phyloP scores from a whole-genome alignment of 2,113 vertebrate species.

The Fulmarus glacialis region DNA sequence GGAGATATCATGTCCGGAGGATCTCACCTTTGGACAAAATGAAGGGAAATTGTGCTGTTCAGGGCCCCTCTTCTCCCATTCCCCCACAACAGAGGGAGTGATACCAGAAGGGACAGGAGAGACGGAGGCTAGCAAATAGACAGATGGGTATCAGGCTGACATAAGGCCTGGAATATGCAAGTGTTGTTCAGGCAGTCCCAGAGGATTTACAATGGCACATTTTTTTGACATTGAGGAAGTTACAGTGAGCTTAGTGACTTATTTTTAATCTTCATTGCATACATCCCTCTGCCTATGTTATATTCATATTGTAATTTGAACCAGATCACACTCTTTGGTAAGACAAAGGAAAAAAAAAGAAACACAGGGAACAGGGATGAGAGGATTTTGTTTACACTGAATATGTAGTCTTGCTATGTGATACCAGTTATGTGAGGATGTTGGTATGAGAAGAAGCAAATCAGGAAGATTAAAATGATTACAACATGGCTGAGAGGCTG shows the following conservation, averaged over 20 bases:
- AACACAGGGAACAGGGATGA: not conserved
- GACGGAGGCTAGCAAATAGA: not conserved
- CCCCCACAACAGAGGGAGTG: not conserved
- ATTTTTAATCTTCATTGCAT: conserved; percentile 16
- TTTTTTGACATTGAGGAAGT: conserved; percentile 46
- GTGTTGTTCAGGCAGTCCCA: not conserved
- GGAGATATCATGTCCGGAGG: not conserved
- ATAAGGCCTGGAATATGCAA: conserved; percentile 32
- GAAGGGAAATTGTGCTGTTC: not conserved
- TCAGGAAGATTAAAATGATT: not conserved
- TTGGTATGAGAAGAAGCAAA: not conserved
- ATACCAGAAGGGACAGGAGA: conserved; percentile 5
- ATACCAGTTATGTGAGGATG: not conserved
- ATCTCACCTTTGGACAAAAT: not conserved
- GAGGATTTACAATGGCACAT: conserved; percentile 7
- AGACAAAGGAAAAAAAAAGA: not conserved
- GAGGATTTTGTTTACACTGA: not conserved
- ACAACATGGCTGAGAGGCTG: not conserved
- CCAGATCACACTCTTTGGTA: not conserved
- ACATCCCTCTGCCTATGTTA: not conserved
- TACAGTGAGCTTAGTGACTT: conserved; percentile 2
- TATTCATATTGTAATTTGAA: not conserved
- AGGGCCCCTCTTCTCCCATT: not conserved
- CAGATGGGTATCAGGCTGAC: conserved; percentile 1
- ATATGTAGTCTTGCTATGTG: not conserved